Evolutionary conservation across 2,888 invertebrate genomes (phyloP), one percentile per base, ranked within the genome.

Genomic region (Masnerella sp.): DNA sequence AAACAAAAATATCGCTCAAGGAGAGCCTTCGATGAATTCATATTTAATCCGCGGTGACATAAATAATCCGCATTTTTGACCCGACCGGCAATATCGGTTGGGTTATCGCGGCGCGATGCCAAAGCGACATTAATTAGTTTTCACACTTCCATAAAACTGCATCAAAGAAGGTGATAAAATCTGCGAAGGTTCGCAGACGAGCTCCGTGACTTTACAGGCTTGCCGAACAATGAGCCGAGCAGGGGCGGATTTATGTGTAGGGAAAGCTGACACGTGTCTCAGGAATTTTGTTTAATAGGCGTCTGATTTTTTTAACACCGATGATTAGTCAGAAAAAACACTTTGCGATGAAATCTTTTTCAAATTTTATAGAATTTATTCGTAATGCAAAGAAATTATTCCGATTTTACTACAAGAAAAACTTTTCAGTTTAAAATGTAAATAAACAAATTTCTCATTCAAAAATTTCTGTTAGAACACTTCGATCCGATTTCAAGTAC

Each of bases 111-210:
- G 25, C n/a, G 43, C 28, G 25, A 54, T 43, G 36, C 30, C 18
- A 45, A 58, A 67, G 58, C 49, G 49, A 42, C 56, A 49, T 49
- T 67, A 67, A 67, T 67, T 67, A 58, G 56, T 67, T 58, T 67
- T 67, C 58, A 56, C 67, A 67, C 67, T 58, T 58, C 25, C 49
- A 67, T 67, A 67, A 65, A 65, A 56, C 40, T 65, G 65, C 56
- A 65, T 65, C 65, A 68, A 59, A 59, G 51, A 9, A n/a, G 68
- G 14, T 45, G 68, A 59, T 68, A 68, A 52, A 58, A 67, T 67
- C 68, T 52, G 51, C 38, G 52, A 34, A 68, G 49, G 67, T 43
- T 32, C 12, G 28, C 15, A 49, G 58, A 36, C 51, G 25, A 11
- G 18, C 34, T 42, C 47, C 54, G 54, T 40, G 30, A 34, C 49